Percentiles rank a stretch among this genome's conserved stretches.
Conservation (phyloP, 2,888 invertebrate genomes). For the Philereme vetulata region DNA sequence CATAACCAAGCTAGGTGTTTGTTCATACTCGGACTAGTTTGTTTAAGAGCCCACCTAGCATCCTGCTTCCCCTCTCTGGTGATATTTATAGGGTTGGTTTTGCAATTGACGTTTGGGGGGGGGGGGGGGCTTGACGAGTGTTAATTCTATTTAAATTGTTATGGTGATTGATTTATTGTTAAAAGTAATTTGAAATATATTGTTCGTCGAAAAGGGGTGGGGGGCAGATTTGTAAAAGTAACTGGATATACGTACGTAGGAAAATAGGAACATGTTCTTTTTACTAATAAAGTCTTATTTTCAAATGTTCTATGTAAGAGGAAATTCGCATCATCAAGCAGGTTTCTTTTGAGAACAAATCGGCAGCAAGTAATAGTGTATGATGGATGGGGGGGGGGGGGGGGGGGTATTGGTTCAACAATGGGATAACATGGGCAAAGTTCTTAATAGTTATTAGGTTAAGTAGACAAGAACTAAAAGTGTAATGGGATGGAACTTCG, state of each 20-base stretch:
- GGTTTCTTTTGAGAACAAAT: neutral
- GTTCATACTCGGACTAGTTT: slow-evolving; percentile 1
- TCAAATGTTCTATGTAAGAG: neutral
- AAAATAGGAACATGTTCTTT: neutral
- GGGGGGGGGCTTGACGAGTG: slow-evolving; percentile 25
- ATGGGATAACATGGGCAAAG: no score
- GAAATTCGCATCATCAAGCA: neutral
- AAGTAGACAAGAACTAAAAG: no score
- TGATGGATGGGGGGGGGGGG: no score
- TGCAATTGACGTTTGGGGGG: slow-evolving; percentile 32
- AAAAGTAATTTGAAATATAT: slow-evolving; percentile 29
- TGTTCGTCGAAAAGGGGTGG: neutral
- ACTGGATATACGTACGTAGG: neutral
- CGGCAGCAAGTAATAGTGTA: no score
- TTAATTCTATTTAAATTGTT: slow-evolving; percentile 30
- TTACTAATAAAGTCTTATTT: neutral
- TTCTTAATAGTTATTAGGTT: no score
- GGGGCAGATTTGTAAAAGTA: neutral
- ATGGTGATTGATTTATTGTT: slow-evolving; percentile 34
- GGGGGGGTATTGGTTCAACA: no score
- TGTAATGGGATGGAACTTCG: no score
- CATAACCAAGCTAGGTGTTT: neutral
- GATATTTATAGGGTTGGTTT: slow-evolving; percentile 29
- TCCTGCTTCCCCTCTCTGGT: slow-evolving; percentile 1
- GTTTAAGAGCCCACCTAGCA: slow-evolving; percentile 3